Evolutionary conservation across 2,113 vertebrate genomes (phyloP), one percentile per base, ranked within the genome.

Genomic region (Thalassarche chlororhynchos): DNA sequence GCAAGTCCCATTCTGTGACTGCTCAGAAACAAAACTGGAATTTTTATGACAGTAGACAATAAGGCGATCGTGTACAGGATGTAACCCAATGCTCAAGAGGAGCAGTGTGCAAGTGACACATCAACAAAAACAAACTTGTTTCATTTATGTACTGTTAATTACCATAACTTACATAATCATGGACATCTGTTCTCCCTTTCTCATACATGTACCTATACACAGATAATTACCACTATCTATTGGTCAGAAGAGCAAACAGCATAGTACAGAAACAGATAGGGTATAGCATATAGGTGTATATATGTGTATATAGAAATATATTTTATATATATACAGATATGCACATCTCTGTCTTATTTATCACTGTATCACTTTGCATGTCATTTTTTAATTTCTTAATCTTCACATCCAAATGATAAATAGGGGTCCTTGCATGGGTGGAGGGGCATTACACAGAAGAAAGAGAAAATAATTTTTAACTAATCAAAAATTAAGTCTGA

Each of bases 81-180:
- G 98, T 98, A 98, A 98, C 97, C 97, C 98, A 98, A 98, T 97
- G 97, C 91, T 97, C 97, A 98, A 96, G 98, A 98, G 98, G 97
- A 98, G 98, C 97, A 97, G 98, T 93, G 97, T 99, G 98, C 98
- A 98, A 99, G 98, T 99, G 99, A 99, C 99, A 99, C 98, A 88
- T 98, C 98, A 98, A 99, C 98, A 99, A 99, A 98, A 99, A 98
- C 93, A 98, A 98, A 98, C 98, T 96, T 97, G 91, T 96, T 98
- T 98, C 98, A 98, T 98, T 98, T 98, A 98, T 97, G 95, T 98
- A 98, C 97, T 98, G 97, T 98, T 98, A 98, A 98, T 99, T 98
- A 98, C 98, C 97, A 97, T 98, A 98, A 98, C 96, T 96, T 98
- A 98, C 98, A 98, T 98, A 98, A 99, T 98, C 96, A 95, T 93